These are phyloP conservation scores for Entomobrya proxima DNA, from an alignment of 2,888 invertebrate species.

Conservation along the genomic window DNA sequence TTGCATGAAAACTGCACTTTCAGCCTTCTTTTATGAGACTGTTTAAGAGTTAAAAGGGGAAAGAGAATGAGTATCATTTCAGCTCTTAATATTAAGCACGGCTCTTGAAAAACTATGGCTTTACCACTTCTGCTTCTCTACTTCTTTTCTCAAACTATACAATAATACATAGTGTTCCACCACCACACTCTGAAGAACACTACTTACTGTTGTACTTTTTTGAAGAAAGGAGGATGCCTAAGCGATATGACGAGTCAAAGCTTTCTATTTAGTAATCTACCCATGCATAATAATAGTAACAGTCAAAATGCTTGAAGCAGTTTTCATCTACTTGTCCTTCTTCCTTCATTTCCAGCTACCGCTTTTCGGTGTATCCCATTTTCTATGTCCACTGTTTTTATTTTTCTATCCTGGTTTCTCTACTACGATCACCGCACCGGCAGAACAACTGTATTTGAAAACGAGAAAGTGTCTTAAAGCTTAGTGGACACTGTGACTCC, in stretches of 20 bases:
- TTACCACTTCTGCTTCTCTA: background rate
- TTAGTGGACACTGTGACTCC: no score
- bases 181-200: background rate
- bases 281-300: background rate
- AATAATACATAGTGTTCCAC: background rate
- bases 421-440: background rate
- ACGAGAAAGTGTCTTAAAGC: no score
- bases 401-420: constrained; percentile 27
- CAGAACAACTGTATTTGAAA: no score
- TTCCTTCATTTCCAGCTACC: background rate
- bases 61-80: constrained; percentile 54
- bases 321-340: constrained; percentile 29
- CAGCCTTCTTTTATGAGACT: constrained; percentile 70
- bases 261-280: background rate
- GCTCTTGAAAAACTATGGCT: constrained; percentile 1
- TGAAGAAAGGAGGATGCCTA: background rate
- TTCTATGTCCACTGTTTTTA: constrained; percentile 17
- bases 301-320: constrained; percentile 33
- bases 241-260: no score
- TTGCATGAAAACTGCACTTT: constrained; percentile 73
- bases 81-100: constrained; percentile 27
- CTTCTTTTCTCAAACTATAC: no score
- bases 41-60: constrained; percentile 70
- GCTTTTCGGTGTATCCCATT: background rate
- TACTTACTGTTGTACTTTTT: background rate